Base-by-base conservation (phyloP, 2,888 invertebrate species). In the Coleophora deauratella region DNA sequence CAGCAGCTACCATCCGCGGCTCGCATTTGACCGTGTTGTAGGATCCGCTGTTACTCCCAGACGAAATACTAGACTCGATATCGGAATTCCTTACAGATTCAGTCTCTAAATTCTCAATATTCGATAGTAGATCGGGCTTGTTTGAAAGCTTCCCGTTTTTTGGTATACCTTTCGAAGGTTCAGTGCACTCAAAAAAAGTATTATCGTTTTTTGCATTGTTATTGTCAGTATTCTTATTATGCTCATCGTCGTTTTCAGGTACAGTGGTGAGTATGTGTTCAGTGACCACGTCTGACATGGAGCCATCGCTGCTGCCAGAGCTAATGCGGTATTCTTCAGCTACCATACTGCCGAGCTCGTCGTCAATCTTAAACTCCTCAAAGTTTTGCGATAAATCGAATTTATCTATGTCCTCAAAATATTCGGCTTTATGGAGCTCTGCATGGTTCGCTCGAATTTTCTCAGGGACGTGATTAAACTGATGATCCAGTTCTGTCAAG, bases 291-390 rank as follows among this genome's bases (percentile, higher is more conserved):
- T 85, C 85, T 9, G 80, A 77, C 41, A 73, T 65, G 48, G 82
- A 84, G 49, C 74, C 77, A 57, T 85, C 86, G 57, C 85, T 85
- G 67, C 82, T 84, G 31, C 81, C 81, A 44, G 86, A 82, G 69
- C 86, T 86, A 50, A 86, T 86, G 52, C 82, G 78, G 57, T 86
- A 85, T 66, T 86, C 84, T 59, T 86, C 81, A 51, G 86, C 84
- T 50, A 74, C 78, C 47, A 81, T 74, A 52, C 81, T 80, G 46
- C 81, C 76, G 49, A 86, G 88, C 66, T 92, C 91, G 68, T 93
- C 92, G 62, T 93, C 93, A 55, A 93, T 84, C 62, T 91, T 92
- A 66, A 93, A 93, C 64, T 93, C 93, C 62, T 93, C 93, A 61
- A 93, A 93, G 71, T 92, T 92, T 66, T 92, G 91, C 47, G 91